Evolutionary conservation across 2,888 invertebrate genomes (phyloP), one percentile per base, ranked within the genome.

Genomic region (Drosophila stalkeri): DNA sequence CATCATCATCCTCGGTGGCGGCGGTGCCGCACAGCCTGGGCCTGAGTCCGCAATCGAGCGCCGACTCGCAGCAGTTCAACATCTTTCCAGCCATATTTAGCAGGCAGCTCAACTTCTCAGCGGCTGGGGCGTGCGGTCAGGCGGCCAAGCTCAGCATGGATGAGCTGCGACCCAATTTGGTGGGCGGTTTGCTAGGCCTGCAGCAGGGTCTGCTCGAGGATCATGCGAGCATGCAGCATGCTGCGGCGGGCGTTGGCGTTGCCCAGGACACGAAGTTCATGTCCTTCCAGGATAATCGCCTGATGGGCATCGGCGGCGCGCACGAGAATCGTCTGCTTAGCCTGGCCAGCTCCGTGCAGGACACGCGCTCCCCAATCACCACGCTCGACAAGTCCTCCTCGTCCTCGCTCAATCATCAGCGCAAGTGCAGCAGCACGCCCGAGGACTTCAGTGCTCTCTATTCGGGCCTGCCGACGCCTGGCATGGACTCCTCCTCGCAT

Each of bases 11-110:
- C 4, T 54, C 69, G 11, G 82, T 86, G 41, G 86, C 86, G 43
- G 72, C 62, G 71, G 81, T 86, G 57, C 83, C 92, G 6, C 86
- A 91, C 59, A 93, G 91, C 65, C 77, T 93, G 37, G 93, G 93
- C 5, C 79, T 93, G 16, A 93, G 93, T 86, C 93, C 93, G 37
- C 92, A 93, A 72, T 93, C 93, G 39, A 92, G 92, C 52, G 92
- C 92, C 59, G 93, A 93, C 76, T 93, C 93, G 92, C 97, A 97
- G 94, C 91, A 91, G 79, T 97, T 97, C 94, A 97, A 97, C 94
- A 97, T 97, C 91, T 97, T 97, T 93, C 97, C 97, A 89, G 97
- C 97, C 73, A 97, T 97, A 92, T 97, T 97, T 93, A 97, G 97
- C 94, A 94, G 97, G 77, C 97, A 97, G 93, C 94, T 97, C 86